Conservation (phyloP, 2,113 vertebrate species). For the Indicator maculatus region DNA sequence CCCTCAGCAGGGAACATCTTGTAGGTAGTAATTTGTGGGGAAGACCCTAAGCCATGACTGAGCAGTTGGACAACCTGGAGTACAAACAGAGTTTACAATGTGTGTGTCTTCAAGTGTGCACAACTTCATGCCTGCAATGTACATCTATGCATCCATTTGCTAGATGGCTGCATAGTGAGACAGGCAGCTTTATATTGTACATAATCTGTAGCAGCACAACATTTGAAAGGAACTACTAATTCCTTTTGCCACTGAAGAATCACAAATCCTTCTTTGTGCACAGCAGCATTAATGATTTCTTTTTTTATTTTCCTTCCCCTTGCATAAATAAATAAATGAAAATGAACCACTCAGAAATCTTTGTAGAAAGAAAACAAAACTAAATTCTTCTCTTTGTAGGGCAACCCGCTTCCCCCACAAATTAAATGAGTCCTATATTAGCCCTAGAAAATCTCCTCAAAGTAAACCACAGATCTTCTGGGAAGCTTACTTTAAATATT, state of each 20-base stretch:
- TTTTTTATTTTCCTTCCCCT: neutral
- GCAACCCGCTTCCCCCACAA: neutral
- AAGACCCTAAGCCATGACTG: neutral
- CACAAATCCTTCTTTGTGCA: neutral
- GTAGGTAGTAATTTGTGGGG: neutral
- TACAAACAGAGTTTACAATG: neutral
- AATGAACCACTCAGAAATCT: neutral
- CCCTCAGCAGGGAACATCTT: neutral
- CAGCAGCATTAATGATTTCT: neutral
- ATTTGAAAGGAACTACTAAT: neutral
- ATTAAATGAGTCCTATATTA: neutral
- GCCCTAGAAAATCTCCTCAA: constrained; percentile 16
- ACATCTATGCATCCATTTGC: neutral
- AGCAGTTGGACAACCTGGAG: neutral
- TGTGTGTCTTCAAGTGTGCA: neutral
- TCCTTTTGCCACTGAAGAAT: neutral
- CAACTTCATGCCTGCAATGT: neutral
- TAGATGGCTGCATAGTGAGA: neutral
- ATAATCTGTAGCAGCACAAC: neutral
- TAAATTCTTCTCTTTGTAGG: neutral
- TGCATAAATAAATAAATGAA: neutral
- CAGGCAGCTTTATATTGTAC: neutral
- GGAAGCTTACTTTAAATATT: constrained; percentile 4
- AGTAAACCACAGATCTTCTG: neutral
- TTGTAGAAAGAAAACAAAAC: neutral